Evolutionary conservation across 2,888 invertebrate species (phyloP), one percentile per base, ranked within the genome.

Genomic region (Hanleya hanleyi): DNA sequence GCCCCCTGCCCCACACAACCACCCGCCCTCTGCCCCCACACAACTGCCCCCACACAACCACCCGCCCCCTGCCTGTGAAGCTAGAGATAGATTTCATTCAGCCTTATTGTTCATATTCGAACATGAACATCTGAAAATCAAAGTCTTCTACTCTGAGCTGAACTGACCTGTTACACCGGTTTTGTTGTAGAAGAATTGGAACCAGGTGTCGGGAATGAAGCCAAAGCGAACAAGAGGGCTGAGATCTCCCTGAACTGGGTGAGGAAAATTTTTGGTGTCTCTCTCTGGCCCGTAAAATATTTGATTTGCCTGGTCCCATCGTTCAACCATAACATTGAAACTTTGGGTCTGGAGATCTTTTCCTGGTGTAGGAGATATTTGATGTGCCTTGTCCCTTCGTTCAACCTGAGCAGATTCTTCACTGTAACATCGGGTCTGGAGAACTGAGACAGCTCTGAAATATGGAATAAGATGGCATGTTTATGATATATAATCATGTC

Each of bases 121-220:
- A n/a, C n/a, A n/a, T n/a, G n/a, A n/a, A n/a, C n/a, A n/a, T n/a
- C n/a, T n/a, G n/a, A n/a, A n/a, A n/a, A n/a, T n/a, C n/a, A n/a
- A n/a, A n/a, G n/a, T n/a, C n/a, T n/a, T n/a, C n/a, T n/a, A n/a
- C n/a, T n/a, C n/a, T n/a, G n/a, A 12, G 18, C 33, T 6, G 12
- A 32, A 73, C 81, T 29, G 77, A 93, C 94, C 94, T 80, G 94
- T 93, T 32, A 94, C 94, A 76, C 95, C 95, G 82, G 98, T 98
- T 92, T 98, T 98, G 80, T 95, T 94, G 91, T 99, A 97, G 92
- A 99, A 96, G 86, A 96, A 94, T 83, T 94, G 93, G 92, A 98
- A 99, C 97, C 97, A 99, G 92, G 96, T 95, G 84, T 98, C 97
- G 51, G 99, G 99, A 80, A 99, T 86, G 88, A 98, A 96, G 62